Percentiles rank a stretch among this genome's conserved stretches.
These are phyloP conservation scores for Anolis apletophallus DNA, from an alignment of 2,797 vertebrate genomes.

Conservation along the genomic window DNA sequence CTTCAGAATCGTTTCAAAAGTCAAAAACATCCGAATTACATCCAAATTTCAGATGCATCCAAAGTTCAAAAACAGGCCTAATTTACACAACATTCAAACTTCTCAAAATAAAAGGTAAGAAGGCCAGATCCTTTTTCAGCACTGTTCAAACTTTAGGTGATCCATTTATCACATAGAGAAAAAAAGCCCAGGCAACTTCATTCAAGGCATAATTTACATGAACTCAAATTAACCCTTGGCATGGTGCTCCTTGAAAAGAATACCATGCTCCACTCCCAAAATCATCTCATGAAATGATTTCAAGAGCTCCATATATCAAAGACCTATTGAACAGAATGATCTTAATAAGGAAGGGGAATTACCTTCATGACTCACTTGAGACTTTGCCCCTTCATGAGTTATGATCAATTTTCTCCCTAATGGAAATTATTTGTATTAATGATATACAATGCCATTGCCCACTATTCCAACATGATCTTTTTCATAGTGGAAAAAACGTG, in stretches of 20 bases:
- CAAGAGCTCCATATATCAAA: slow-evolving; percentile 53
- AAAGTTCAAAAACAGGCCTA: too few relatives aligned
- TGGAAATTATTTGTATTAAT: slow-evolving; percentile 52
- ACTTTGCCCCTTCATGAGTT: slow-evolving; percentile 49
- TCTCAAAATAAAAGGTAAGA: background rate
- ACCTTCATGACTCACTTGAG: slow-evolving; percentile 50
- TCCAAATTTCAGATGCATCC: too few relatives aligned
- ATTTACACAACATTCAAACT: too few relatives aligned
- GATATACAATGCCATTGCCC: slow-evolving; percentile 11
- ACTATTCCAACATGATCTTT: slow-evolving; percentile 23
- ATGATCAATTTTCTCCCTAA: slow-evolving; percentile 34
- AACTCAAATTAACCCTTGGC: slow-evolving; percentile 49
- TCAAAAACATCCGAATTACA: too few relatives aligned
- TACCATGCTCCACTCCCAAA: background rate
- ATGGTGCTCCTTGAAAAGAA: slow-evolving; percentile 28
- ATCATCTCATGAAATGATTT: slow-evolving; percentile 43
- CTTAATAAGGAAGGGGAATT: slow-evolving; percentile 57
- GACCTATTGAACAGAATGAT: slow-evolving; percentile 22
- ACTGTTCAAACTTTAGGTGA: background rate
- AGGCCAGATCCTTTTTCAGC: too few relatives aligned
- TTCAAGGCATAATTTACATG: slow-evolving; percentile 7
- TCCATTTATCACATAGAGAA: background rate
- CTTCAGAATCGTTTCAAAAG: too few relatives aligned
- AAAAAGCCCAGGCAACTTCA: slow-evolving; percentile 8
- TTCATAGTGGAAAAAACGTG: slow-evolving; percentile 43